A percentile compares a stretch with the other conserved stretches of the same genome.
Conservation (phyloP, 2,113 vertebrate genomes). For the Cryptoleucopteryx plumbea region DNA sequence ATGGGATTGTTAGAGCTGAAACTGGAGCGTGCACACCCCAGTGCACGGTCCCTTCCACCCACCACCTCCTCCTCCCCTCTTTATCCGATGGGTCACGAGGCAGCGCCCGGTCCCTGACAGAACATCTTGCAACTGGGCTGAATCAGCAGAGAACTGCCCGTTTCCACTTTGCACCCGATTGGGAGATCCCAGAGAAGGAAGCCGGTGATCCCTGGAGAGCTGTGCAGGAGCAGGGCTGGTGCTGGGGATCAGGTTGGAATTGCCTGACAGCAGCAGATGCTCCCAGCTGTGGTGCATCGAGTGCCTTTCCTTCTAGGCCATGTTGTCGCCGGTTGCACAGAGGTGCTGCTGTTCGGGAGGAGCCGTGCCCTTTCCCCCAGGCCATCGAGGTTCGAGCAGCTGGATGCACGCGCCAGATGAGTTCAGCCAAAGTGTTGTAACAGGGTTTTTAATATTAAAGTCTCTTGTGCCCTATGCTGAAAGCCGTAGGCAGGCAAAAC, state of each 20-base stretch:
- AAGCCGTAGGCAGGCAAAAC: not conserved
- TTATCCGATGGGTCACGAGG: rapidly evolving
- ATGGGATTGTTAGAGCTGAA: not conserved
- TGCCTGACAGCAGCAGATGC: not conserved
- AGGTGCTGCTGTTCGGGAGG: not conserved
- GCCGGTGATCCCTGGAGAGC: not conserved
- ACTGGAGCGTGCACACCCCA: rapidly evolving
- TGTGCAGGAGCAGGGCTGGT: not conserved
- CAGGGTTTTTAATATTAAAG: not conserved
- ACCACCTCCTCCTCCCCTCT: not conserved
- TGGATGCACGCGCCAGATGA: not conserved
- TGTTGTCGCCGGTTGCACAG: not conserved
- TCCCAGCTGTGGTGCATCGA: not conserved
- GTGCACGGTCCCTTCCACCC: not conserved
- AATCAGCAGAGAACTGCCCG: not conserved
- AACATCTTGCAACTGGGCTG: not conserved
- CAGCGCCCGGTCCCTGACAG: not conserved
- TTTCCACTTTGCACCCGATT: not conserved
- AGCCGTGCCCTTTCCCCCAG: not conserved
- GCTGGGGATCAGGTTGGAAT: not conserved
- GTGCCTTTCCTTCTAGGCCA: not conserved
- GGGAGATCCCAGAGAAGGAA: not conserved
- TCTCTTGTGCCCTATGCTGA: not conserved
- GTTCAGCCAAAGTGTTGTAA: conserved; percentile 13
- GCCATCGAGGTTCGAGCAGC: not conserved